Percentiles rank a stretch among this genome's conserved stretches.
These are phyloP conservation scores for Cottoperca gobio DNA, from an alignment of 2,797 vertebrate species.

Conservation along the genomic window DNA sequence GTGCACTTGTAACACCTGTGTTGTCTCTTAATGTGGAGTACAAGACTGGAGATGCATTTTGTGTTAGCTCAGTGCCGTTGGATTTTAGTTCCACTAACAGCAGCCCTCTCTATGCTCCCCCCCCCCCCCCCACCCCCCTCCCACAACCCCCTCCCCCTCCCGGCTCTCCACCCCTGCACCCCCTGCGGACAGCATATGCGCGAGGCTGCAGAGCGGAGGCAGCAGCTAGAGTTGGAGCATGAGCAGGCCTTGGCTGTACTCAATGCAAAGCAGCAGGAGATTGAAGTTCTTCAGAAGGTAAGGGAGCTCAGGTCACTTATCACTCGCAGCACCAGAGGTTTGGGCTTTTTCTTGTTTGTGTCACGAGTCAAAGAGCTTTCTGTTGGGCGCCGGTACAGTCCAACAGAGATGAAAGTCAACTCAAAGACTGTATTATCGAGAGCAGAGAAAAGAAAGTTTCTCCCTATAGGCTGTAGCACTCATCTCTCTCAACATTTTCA, in stretches of 20 bases:
- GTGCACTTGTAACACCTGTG: conserved; percentile 59
- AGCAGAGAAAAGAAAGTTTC: background rate
- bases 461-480: conserved; percentile 7
- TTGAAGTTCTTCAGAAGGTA: conserved; percentile 98
- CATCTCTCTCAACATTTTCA: conserved; percentile 31
- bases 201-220: conserved; percentile 97
- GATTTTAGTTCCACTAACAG: conserved; percentile 74
- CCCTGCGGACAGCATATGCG: conserved; percentile 94
- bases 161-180: conserved; percentile 59
- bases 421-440: conserved; percentile 35
- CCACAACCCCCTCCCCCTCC: conserved; percentile 17
- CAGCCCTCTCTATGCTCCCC: conserved; percentile 70
- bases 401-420: conserved; percentile 44
- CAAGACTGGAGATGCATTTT: conserved; percentile 71
- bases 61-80: conserved; percentile 46
- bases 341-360: conserved; percentile 34
- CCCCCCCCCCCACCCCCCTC: background rate
- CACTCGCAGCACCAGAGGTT: conserved; percentile 33
- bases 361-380: conserved; percentile 59
- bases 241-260: conserved; percentile 98
- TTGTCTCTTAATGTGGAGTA: conserved; percentile 53
- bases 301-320: conserved; percentile 55
- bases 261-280: conserved; percentile 99
- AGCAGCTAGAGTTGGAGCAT: conserved; percentile 99
- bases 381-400: conserved; percentile 7